Evolutionary conservation across 1,140 invertebrate species (phyloP), one percentile per base, ranked within the genome.

Genomic region (Proales similis): DNA sequence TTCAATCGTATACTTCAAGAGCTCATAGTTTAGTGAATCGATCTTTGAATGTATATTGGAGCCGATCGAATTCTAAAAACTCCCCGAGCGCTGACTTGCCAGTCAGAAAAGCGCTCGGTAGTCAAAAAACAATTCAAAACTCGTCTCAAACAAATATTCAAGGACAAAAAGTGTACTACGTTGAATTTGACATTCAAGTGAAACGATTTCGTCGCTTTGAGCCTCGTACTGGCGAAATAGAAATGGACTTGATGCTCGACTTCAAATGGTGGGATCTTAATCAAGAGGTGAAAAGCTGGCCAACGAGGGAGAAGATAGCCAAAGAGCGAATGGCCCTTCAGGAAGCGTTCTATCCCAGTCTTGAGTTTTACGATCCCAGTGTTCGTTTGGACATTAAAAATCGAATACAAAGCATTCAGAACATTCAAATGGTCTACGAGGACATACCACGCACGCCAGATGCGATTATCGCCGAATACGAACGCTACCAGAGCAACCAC

Each of bases 201-300:
- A n/a, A 4, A 12, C 36, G 45, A 6, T 57, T 57, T 39, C 26
- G 29, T 26, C 27, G 32, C 45, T 57, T 57, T 57, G 51, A 57
- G 36, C 51, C 29, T 30, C 39, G 45, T 29, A 57, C 27, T 42
- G 51, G 51, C 12, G 3, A 30, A 7, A 17, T 57, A 11, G 51
- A 57, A 22, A 7, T 57, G 9, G 32, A 42, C 32, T 24, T 27
- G 9, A 57, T 42, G 45, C 27, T 57, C 4, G 22, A 12, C 7
- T 57, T 42, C 29, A 57, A 57, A 57, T 57, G 51, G 51, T 57
- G 51, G 51, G 38, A 57, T 19, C n/a, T n/a, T 26, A 57, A 57
- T 3, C 11, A 3, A 36, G 14, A 9, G 9, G 9, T 9, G 9
- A 36, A 36, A 14, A 36, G 9, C 33, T 36, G 14, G 14, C 9